Base-by-base conservation (phyloP, 1,140 invertebrate genomes). In the Drosophila triauraria region DNA sequence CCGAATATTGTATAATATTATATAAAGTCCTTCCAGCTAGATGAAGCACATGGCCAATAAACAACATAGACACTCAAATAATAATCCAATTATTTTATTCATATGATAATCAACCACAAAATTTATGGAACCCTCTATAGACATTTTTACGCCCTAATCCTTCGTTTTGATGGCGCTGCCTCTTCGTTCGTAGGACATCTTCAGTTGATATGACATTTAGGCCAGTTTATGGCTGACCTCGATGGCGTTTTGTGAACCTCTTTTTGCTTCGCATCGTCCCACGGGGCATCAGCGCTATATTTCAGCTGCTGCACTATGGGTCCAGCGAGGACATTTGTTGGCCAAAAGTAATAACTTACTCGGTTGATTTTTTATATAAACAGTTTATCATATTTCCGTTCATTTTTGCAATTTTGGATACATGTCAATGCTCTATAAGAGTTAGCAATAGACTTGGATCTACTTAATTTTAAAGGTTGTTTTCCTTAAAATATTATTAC, bases 221-320 rank as follows among this genome's bases (percentile, higher is more conserved):
- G 78, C 82, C 82, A 85, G 60, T 85, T 81, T 85, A 86, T 77
- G 64, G 82, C 84, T 80, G 82, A 78, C 82, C 82, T 74, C 78
- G 61, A 82, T 85, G 82, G 59, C 62, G 50, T 63, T 68, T 69
- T 50, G 75, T 58, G 50, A 51, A 57, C 59, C 56, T 63, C 51
- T 38, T 54, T 53, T 50, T 50, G 15, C 25, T n/a, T n/a, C 17
- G 32, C 51, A 38, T 15, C n/a, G 71, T 71, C 76, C 71, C 65
- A 68, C 68, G 54, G 81, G 74, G 74, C 78, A 60, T 78, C 70
- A 80, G 59, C 64, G 84, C 72, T 72, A 87, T 87, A 80, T 78
- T 83, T 88, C 54, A 79, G 58, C 9, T 40, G 7, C 20, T 23
- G 56, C 43, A 40, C 53, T 40, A 15, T 54, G 53, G 53, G 13